phyloP scores from a whole-genome alignment of 2,888 invertebrate genomes.

The Dorcus hopei region DNA sequence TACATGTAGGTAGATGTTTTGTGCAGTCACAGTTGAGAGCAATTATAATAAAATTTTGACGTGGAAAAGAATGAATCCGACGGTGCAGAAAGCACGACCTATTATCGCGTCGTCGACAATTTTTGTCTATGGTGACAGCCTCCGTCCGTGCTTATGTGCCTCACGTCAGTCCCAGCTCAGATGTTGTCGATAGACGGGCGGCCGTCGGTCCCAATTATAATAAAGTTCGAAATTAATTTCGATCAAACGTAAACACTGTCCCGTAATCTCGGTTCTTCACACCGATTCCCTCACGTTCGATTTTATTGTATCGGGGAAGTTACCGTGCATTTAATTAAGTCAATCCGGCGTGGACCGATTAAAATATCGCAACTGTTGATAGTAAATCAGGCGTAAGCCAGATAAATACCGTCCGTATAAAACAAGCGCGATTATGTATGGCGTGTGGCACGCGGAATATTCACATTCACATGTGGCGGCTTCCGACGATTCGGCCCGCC shows the following conservation, averaged over 20 bases:
- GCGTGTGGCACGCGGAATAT: conserved; percentile 10
- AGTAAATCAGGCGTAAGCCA: conserved; percentile 41
- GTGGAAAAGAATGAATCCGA: conserved; percentile 1
- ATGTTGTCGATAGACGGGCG: conserved; percentile 25
- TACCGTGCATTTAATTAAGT: conserved; percentile 17
- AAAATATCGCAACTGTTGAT: conserved; percentile 34
- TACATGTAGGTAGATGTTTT: too few species aligned
- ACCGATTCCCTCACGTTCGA: neutral
- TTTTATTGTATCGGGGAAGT: neutral
- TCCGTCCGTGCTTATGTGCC: conserved; percentile 28
- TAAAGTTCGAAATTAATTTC: conserved; percentile 33
- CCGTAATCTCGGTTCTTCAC: conserved; percentile 2
- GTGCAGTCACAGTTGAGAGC: too few species aligned
- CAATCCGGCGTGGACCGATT: conserved; percentile 20
- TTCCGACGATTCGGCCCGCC: conserved; percentile 3
- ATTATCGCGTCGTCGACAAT: conserved; percentile 30
- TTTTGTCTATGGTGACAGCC: conserved; percentile 28
- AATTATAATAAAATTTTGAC: conserved; percentile 2
- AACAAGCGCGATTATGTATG: conserved; percentile 28
- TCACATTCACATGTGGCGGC: conserved; percentile 10
- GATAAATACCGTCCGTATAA: conserved; percentile 31
- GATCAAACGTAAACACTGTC: conserved; percentile 23
- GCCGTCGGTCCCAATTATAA: conserved; percentile 27
- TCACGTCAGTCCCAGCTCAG: conserved; percentile 27
- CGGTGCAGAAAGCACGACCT: conserved; percentile 9